Percentiles rank a stretch among this genome's conserved stretches.
Evolutionary conservation across 2,888 invertebrate species (phyloP).

Genomic region (Neoaliturus tenellus): DNA sequence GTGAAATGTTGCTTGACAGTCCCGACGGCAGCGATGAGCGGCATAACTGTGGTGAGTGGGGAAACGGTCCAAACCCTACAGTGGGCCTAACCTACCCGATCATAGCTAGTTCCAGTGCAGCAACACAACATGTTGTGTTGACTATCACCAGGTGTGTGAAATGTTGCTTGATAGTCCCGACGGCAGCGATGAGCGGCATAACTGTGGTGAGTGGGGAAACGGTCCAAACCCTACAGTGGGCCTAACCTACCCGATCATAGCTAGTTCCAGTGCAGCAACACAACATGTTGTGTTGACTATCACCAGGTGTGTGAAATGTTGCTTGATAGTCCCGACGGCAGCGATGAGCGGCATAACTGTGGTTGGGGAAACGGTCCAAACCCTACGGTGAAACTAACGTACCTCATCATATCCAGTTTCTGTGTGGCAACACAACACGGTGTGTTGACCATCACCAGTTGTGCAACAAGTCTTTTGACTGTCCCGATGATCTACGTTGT

Average conservation of each 20-base stretch:
- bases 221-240: too few relatives aligned
- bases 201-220: slow-evolving; percentile 85
- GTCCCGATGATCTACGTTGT: slow-evolving; percentile 76
- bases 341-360: slow-evolving; percentile 86
- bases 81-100: too few relatives aligned
- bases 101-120: slow-evolving; percentile 80
- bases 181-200: slow-evolving; percentile 84
- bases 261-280: slow-evolving; percentile 78
- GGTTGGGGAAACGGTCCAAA: slow-evolving; percentile 75
- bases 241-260: too few relatives aligned
- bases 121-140: too few relatives aligned
- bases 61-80: too few relatives aligned
- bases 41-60: slow-evolving; percentile 84
- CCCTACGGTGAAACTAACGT: too few relatives aligned
- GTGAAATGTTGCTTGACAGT: slow-evolving; percentile 84
- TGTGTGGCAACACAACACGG: slow-evolving; percentile 73
- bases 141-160: slow-evolving; percentile 84
- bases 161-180: slow-evolving; percentile 83
- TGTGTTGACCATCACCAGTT: slow-evolving; percentile 75
- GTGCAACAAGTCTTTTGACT: slow-evolving; percentile 84
- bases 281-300: too few relatives aligned
- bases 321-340: slow-evolving; percentile 83
- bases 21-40: slow-evolving; percentile 87
- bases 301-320: slow-evolving; percentile 85
- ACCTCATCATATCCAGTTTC: slow-evolving; percentile 80